Conservation (phyloP, 2,113 vertebrate species). For the Aepyceros melampus region DNA sequence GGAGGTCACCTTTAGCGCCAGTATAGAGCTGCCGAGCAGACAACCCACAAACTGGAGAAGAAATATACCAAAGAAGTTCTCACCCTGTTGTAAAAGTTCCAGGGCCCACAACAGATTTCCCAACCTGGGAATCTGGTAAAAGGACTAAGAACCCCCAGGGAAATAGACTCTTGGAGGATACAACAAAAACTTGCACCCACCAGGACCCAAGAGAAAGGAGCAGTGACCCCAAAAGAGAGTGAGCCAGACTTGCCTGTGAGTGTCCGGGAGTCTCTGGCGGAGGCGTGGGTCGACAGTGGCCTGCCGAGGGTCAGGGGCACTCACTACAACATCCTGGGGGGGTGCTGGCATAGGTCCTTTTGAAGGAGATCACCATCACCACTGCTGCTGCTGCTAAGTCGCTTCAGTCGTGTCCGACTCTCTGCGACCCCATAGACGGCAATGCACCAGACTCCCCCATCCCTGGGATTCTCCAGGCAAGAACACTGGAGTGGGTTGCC, state of each 20-base stretch:
- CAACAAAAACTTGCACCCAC: background rate
- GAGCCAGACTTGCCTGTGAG: background rate
- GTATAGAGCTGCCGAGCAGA: background rate
- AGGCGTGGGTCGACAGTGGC: rapidly evolving
- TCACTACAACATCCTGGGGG: background rate
- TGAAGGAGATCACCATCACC: background rate
- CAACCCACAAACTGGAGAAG: too few species aligned
- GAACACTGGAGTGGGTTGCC: too few species aligned
- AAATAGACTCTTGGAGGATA: background rate
- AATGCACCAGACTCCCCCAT: too few species aligned
- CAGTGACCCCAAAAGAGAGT: background rate
- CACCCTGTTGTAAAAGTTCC: background rate
- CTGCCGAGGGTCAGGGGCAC: background rate
- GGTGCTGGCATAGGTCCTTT: background rate
- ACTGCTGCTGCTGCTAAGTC: too few species aligned
- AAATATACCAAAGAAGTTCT: background rate
- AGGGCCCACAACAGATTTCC: background rate
- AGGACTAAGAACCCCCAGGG: background rate
- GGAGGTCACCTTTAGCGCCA: background rate
- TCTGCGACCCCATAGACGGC: rapidly evolving
- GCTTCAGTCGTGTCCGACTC: too few species aligned
- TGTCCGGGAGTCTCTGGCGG: rapidly evolving
- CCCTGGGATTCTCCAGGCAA: too few species aligned
- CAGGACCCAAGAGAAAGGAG: background rate
- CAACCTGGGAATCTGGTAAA: background rate